Evolutionary conservation across 23 tunicate species (phyloP), one percentile per base, ranked within the genome.

Genomic region (Ciona savignyi): DNA sequence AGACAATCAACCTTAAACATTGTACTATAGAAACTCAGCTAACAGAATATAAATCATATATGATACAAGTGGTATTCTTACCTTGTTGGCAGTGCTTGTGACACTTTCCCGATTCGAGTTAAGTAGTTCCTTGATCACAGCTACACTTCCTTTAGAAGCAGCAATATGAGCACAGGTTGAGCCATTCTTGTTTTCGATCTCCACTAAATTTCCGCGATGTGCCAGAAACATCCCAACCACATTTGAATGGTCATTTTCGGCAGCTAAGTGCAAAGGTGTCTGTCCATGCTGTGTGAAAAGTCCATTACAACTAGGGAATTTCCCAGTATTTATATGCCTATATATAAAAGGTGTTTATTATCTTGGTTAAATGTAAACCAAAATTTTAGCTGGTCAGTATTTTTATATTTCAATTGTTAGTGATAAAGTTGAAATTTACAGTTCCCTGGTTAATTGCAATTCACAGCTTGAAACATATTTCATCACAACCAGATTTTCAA

Each of bases 101-200:
- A 89, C 89, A 26, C 86, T 83, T 32, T 83, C 89, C 51, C 48
- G 74, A 65, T 83, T 78, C 20, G 86, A 89, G 32, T 83, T 83
- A 19, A 89, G 63, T 2, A 89, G 74, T 70, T 89, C 96, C 24
- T 33, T 33, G 0, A 89, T 79, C 68, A 89, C 96, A 19, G 96
- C 81, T 20, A 83, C 96, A 63, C 96, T 89, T 23, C 96, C 96
- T 33, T 91, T 84, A 3, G 86, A 80, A 3, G 97, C 97, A 32
- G 97, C 97, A 34, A 85, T 91, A 65, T 91, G 97, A 60, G 97
- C 97, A 56, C 97, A 91, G 0, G 97, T 91, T 30, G 84, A 81
- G 21, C 97, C 97, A 31, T 67, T 87, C 65, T 85, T 91, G 79
- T 91, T 91, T 30, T 85, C 89, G 28, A 66, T 81, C 31, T 72